Percentiles rank a stretch among this genome's conserved stretches.
These are phyloP conservation scores for Litoditis marina DNA, from an alignment of 2,888 invertebrate genomes.

Conservation along the genomic window DNA sequence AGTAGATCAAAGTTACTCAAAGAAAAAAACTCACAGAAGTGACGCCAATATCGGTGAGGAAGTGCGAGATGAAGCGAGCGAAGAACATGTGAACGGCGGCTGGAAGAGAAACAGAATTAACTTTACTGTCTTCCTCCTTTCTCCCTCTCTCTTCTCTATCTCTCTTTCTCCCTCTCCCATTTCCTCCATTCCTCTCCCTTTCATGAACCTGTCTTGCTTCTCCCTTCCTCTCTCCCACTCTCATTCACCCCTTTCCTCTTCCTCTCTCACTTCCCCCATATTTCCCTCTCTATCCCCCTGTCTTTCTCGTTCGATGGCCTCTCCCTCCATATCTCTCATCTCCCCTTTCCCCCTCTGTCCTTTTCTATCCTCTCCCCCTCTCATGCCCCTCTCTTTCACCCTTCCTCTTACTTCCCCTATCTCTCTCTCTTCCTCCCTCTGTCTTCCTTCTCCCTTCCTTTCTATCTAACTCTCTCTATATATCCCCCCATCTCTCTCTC, in stretches of 20 bases:
- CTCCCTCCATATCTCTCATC: not conserved
- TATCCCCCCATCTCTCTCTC: too few relatives aligned
- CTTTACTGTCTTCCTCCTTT: not conserved
- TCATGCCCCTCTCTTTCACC: not conserved
- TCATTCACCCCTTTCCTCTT: not conserved
- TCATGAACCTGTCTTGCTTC: not conserved
- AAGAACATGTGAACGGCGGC: conserved; percentile 93
- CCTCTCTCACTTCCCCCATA: not conserved
- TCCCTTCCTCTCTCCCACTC: not conserved
- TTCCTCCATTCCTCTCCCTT: too few relatives aligned
- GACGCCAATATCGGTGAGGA: conserved; percentile 78
- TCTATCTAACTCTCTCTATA: too few relatives aligned
- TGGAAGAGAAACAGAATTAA: conserved; percentile 58
- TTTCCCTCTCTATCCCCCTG: not conserved
- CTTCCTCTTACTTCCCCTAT: not conserved
- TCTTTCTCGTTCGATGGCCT: too few relatives aligned
- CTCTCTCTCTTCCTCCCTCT: not conserved
- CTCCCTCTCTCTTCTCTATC: not conserved
- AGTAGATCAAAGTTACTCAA: too few relatives aligned
- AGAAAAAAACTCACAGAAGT: conserved; percentile 67
- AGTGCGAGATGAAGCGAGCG: conserved; percentile 89
- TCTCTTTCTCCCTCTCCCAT: not conserved
- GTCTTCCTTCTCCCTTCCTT: not conserved
- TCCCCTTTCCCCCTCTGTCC: not conserved
- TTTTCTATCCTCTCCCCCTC: not conserved